Base-by-base conservation (phyloP, 2,113 vertebrate species). In the Laterallus jamaicensis region DNA sequence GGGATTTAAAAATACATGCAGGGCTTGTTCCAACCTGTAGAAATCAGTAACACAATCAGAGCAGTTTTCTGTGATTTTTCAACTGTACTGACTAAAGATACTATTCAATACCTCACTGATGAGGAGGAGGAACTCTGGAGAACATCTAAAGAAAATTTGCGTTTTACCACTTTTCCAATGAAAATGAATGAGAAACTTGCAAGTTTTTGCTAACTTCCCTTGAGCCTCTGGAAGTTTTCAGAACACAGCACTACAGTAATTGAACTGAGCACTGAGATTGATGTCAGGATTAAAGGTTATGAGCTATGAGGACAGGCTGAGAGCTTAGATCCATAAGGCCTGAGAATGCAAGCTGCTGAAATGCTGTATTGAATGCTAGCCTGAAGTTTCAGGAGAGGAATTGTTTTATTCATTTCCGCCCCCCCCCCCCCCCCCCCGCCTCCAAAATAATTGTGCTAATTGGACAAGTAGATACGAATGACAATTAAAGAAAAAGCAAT, bases 241-340 rank as follows among this genome's bases (percentile, higher is more conserved):
- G 62, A 42, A 77, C 85, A 91, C 88, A 96, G 69, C 18, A 70
- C 39, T 70, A n/a, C 15, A 92, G 75, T 94, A 95, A 96, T 90
- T 96, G 95, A 95, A 88, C 37, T 69, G 82, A 92, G 77, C 35
- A 60, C 24, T 0, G 66, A 96, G 95, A 96, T 5, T 96, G 96
- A 95, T 95, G 93, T 85, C 68, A 75, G 79, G 95, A 93, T 96
- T 90, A 97, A 95, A 98, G 93, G 91, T 97, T 97, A 95, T 93
- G 96, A 97, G 86, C 84, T 96, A 60, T 66, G 75, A 97, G 92
- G 95, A 93, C 90, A 96, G 67, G 35, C 75, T 85, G 88, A 94
- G 88, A 90, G 54, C 78, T 96, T 92, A 94, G 84, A 93, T 96
- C 71, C 62, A 62, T 92, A 90, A 82, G 37, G 35, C 49, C 86